Base-by-base conservation (phyloP, 1,140 invertebrate species). In the Aporrectodea caliginosa region DNA sequence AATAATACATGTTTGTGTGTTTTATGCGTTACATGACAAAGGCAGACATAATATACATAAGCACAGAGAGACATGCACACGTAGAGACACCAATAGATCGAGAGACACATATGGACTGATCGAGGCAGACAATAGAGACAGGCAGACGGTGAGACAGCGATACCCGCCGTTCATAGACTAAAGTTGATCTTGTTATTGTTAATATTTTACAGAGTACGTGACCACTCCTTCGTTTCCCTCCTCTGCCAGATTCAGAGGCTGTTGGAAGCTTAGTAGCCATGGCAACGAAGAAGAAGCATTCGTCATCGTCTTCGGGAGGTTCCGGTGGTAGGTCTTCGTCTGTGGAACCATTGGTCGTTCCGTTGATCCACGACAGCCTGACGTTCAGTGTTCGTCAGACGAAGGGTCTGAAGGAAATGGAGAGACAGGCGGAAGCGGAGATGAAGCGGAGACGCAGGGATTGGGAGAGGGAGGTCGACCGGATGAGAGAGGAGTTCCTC, bases 401-500 rank as follows among this genome's bases (percentile, higher is more conserved):
- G 32, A 35, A 73, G 35, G 33, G 77, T 12, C 16, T 81, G 31
- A 81, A 78, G 80, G 80, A 81, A 29, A 73, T 81, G 76, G 80
- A 81, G 76, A 78, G 69, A n/a, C 69, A 76, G 32, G 32, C 76
- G n/a, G 76, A 78, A 30, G 75, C 74, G 29, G 80, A 81, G 30
- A 16, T 81, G 14, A 78, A 81, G 35, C 70, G 72, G 58, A 78
- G 73, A 68, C 32, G 69, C 14, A 27, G 32, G 1, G 76, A 78
- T n/a, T 81, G 80, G 80, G 80, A 81, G 43, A 22, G 77, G 35
- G 76, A 81, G 29, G 31, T 81, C 6, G 76, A 81, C 31, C 35
- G 68, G 33, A 81, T 81, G 76, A 31, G 71, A 22, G 77, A 81
- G n/a, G 80, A 81, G 75, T 81, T 81, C 43, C 77, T 81, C 69